Conservation (phyloP, 2,113 vertebrate species). For the Ciconia stormi region DNA sequence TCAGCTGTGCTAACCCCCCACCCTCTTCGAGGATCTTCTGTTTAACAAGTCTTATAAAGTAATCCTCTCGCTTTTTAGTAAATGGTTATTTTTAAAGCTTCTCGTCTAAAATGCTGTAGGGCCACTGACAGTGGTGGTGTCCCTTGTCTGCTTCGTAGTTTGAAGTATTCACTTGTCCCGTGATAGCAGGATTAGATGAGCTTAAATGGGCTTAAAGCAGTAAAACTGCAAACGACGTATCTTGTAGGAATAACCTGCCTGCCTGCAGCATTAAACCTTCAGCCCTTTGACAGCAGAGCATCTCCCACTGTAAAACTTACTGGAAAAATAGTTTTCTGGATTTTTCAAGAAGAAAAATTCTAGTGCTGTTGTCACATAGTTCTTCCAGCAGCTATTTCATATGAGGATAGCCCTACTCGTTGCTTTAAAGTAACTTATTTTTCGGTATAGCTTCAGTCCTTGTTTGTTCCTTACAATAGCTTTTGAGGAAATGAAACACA, state of each 20-base stretch:
- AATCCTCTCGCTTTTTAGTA: too few relatives aligned
- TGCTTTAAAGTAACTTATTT: background rate
- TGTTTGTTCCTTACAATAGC: fast-evolving
- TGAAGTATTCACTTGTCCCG: fast-evolving
- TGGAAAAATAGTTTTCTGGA: background rate
- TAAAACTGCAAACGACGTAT: fast-evolving
- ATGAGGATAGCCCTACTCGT: fast-evolving
- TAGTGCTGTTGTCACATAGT: fast-evolving
- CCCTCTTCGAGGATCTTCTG: background rate
- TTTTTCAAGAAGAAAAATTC: background rate
- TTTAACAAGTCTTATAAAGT: fast-evolving
- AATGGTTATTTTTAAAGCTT: fast-evolving
- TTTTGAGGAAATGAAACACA: slow-evolving; percentile 12
- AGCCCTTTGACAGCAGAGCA: background rate
- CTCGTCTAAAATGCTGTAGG: fast-evolving
- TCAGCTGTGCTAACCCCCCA: fast-evolving
- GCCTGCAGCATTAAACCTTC: background rate
- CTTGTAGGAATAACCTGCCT: background rate
- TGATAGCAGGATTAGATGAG: background rate
- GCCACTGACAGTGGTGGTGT: background rate
- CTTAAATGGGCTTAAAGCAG: background rate
- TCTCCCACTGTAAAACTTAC: background rate
- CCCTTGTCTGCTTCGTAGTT: background rate
- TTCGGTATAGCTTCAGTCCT: background rate
- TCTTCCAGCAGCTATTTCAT: fast-evolving